Evolutionary conservation across 2,797 vertebrate species (phyloP), one percentile per base, ranked within the genome.

Genomic region (Chlorospingus flavigularis): DNA sequence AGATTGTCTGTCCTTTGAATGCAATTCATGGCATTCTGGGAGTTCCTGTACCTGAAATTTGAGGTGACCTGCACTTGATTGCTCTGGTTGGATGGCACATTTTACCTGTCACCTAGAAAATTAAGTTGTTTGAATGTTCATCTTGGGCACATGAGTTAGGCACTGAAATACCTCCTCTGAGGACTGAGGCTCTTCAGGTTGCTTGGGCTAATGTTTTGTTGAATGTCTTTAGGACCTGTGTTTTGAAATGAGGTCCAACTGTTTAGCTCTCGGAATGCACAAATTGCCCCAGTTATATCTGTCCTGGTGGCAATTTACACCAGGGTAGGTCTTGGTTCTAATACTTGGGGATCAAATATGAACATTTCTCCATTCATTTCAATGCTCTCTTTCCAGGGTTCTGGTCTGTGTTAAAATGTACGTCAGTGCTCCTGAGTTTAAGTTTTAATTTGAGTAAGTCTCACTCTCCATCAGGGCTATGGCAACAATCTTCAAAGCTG

Each of bases 41-140:
- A 91, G 78, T 66, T 93, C 63, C 63, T 82, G 61, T 68, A 65
- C 21, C 58, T 94, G 83, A 51, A 58, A 48, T 97, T 89, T 87
- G 84, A 61, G 53, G 25, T 68, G 58, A 51, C 48, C n/a, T 33
- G 30, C 79, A 67, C 67, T 74, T 86, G 63, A 80, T 47, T 7
- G 3, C 74, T 77, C 13, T 90, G 67, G 39, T 95, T 86, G 54
- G 78, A 63, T 73, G 37, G 42, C 62, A 70, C 35, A 19, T 54
- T 90, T 40, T 80, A 35, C 66, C 55, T 90, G 66, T 68, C 63
- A 88, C 14, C 33, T 67, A 26, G 80, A 87, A 96, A 86, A 94
- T 62, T 26, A 86, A 71, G 28, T 70, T 47, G 8, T 48, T 77
- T 68, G 62, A 65, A 26, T 55, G 17, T 60, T 87, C 39, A 25